Evolutionary conservation across 2,888 invertebrate species (phyloP).

Genomic region (Caenorhabditis drosophilae): DNA sequence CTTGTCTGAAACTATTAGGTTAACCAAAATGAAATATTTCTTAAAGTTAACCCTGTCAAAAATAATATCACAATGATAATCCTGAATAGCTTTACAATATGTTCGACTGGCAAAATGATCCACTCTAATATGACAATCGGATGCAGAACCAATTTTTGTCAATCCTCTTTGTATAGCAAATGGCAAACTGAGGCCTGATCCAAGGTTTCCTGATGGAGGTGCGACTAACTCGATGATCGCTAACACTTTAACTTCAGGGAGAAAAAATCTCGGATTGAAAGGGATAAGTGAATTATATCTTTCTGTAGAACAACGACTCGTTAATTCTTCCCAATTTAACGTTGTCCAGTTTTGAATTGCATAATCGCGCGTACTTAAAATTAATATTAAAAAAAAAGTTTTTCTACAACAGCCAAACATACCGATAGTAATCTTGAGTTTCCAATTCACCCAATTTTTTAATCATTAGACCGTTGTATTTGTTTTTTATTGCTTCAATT

Average conservation of each 20-base stretch:
- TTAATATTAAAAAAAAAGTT: not conserved
- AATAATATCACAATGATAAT: conserved; percentile 10
- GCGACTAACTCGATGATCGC: not conserved
- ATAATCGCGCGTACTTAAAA: not conserved
- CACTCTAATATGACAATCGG: conserved; percentile 1
- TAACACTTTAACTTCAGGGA: not conserved
- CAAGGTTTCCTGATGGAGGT: not conserved
- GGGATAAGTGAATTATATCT: not conserved
- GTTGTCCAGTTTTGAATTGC: not conserved
- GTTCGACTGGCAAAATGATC: too few relatives aligned
- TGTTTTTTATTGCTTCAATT: not conserved
- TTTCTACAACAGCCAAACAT: not conserved
- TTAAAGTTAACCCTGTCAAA: conserved; percentile 4
- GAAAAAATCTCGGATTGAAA: conserved; percentile 4
- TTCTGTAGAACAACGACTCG: not conserved
- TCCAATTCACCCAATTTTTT: not conserved
- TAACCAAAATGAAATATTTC: too few relatives aligned
- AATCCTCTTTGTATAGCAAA: conserved; percentile 8
- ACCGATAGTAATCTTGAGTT: not conserved
- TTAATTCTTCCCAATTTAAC: not conserved
- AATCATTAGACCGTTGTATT: not conserved
- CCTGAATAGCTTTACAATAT: conserved; percentile 1
- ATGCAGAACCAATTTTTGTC: conserved; percentile 3
- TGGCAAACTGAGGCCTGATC: too few relatives aligned
- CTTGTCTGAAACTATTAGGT: not conserved